Base-by-base conservation (phyloP, 1,140 invertebrate species). In the Propsilocerus akamusi region DNA sequence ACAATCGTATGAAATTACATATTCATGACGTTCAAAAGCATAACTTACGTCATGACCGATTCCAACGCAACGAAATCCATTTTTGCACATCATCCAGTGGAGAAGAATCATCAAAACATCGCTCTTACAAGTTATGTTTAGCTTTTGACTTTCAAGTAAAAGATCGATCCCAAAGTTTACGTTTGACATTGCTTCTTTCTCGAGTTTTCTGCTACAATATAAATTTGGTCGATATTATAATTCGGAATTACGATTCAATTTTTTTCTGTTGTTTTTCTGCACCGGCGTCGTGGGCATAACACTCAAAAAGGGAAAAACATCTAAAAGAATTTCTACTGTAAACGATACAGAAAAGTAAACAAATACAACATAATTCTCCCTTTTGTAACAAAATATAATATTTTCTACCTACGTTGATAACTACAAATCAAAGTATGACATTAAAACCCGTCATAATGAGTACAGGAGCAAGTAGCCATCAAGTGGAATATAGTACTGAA, bases 161-260 rank as follows among this genome's bases (percentile, higher is more conserved):
- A 84, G 61, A 59, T 85, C 81, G 73, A 81, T 85, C n/a, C 82
- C 82, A 62, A 82, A 83, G 47, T 41, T 14, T n/a, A n/a, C n/a
- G n/a, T n/a, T n/a, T n/a, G n/a, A n/a, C n/a, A n/a, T n/a, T n/a
- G n/a, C n/a, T n/a, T n/a, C n/a, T n/a, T n/a, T n/a, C n/a, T n/a
- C n/a, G n/a, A n/a, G n/a, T n/a, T n/a, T n/a, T n/a, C n/a, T n/a
- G n/a, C n/a, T n/a, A n/a, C n/a, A n/a, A n/a, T n/a, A n/a, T n/a
- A n/a, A n/a, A n/a, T n/a, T n/a, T n/a, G n/a, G n/a, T n/a, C n/a
- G n/a, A n/a, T n/a, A n/a, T n/a, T n/a, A n/a, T n/a, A n/a, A n/a
- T n/a, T n/a, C n/a, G n/a, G n/a, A n/a, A n/a, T n/a, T n/a, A n/a
- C n/a, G n/a, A n/a, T n/a, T n/a, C n/a, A n/a, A n/a, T n/a, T n/a